phyloP scores from a whole-genome alignment of 2,888 invertebrate genomes.

The Ligdia adustata region DNA sequence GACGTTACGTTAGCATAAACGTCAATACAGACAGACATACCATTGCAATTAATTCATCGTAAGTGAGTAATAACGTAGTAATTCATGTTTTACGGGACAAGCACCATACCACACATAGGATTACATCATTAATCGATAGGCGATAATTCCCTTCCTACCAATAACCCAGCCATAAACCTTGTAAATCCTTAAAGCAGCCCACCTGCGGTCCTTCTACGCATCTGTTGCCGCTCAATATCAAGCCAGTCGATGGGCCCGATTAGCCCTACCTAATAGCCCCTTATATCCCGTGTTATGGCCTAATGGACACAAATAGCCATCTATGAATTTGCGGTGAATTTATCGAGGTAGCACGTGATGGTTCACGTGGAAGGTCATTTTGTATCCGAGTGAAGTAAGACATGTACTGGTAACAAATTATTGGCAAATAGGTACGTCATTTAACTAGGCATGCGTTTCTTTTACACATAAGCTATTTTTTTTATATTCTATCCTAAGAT shows the following conservation, averaged over 20 bases:
- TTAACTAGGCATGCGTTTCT: too few species aligned
- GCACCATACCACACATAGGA: too few species aligned
- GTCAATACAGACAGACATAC: too few species aligned
- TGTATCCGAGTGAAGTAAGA: neutral
- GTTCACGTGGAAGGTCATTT: too few species aligned
- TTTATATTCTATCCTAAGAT: too few species aligned
- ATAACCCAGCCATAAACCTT: slow-evolving; percentile 24
- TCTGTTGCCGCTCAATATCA: slow-evolving; percentile 44
- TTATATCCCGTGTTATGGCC: slow-evolving; percentile 44
- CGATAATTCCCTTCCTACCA: slow-evolving; percentile 5
- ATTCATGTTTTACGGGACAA: too few species aligned
- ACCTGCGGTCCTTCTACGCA: slow-evolving; percentile 40
- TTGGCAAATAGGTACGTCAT: too few species aligned
- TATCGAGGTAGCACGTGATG: slow-evolving; percentile 37
- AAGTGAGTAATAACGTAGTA: too few species aligned
- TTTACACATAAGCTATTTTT: too few species aligned
- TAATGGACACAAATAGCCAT: slow-evolving; percentile 47
- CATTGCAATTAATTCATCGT: too few species aligned
- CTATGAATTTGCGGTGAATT: slow-evolving; percentile 52
- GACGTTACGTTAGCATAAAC: too few species aligned
- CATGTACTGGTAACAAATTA: neutral
- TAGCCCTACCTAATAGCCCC: slow-evolving; percentile 59
- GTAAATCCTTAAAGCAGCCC: slow-evolving; percentile 17
- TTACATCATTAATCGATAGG: slow-evolving; percentile 2
- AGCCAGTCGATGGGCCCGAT: slow-evolving; percentile 41